Evolutionary conservation across 2,888 invertebrate species (phyloP), one percentile per base, ranked within the genome.

Genomic region (Omphaloscelis lunosa): DNA sequence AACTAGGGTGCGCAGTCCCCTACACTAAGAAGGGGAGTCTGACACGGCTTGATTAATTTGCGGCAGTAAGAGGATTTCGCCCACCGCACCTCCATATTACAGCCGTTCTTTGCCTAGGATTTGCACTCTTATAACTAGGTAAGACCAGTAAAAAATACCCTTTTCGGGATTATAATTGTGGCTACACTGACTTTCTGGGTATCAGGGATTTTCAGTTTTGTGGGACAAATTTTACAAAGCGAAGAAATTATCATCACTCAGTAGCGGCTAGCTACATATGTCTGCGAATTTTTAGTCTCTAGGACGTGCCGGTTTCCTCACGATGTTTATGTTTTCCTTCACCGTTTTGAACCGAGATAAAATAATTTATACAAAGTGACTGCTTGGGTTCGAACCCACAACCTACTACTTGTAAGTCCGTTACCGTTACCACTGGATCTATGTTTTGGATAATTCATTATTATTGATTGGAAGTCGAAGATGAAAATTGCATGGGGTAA

Each of bases 31-130:
- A 89, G 89, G 84, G 80, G 87, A 75, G 84, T 74, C 80, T 83
- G 83, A 84, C 87, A 51, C 85, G 58, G 75, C 90, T 93, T 95
- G 95, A 96, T 96, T 96, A 95, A 95, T 95, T 95, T 96, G 94
- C 88, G 92, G 90, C 90, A 85, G 90, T 95, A 95, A 96, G 95
- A 90, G 95, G 96, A 95, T 96, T 95, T 86, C 77, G 89, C 77
- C 82, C 85, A 73, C 81, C 83, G 62, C 56, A 53, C 82, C 77
- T 82, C 65, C 85, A 88, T 90, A 87, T 87, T 90, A 88, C 86
- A 79, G 80, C 85, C 86, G 80, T 85, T 85, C 82, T 85, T 85
- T 86, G 73, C 86, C 88, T 87, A 84, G 88, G 87, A 88, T 90
- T 89, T 88, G 66, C 83, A 80, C 80, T 81, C 78, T 73, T 68